Base-by-base conservation (phyloP, 1,140 invertebrate species). In the Steinernema feltiae region DNA sequence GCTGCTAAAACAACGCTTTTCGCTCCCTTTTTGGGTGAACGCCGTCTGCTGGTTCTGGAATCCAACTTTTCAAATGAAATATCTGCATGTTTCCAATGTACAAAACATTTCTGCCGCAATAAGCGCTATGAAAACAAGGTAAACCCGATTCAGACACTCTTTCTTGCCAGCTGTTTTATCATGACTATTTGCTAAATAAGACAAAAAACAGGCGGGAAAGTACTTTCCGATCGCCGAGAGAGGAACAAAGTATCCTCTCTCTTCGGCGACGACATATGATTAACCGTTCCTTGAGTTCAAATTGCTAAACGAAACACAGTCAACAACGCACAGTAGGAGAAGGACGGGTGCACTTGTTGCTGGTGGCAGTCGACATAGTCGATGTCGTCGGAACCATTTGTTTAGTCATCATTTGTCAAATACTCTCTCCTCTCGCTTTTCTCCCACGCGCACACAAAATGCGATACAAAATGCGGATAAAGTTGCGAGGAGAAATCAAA, bases 381-480 rank as follows among this genome's bases (percentile, higher is more conserved):
- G 53, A n/a, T 3, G 53, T 17, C 53, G 53, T 17, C 53, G 53
- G 53, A 63, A 27, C 53, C 53, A 63, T 63, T 63, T 63, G 53
- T 63, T 63, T 63, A 21, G 53, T 63, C 53, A 12, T 27, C 53
- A 63, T n/a, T 63, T 27, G 53, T 46, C 53, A 63, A 63, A 63
- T 3, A 63, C 24, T 63, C 7, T 63, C 53, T n/a, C 41, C 7
- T 7, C 41, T n/a, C 41, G 41, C 7, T 46, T n/a, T 12, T 46
- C 41, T 46, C 7, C 41, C 41, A n/a, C 7, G n/a, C 41, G n/a
- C 41, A 46, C 7, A 7, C n/a, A 12, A 7, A n/a, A n/a, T 46
- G 41, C 41, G 41, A 46, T 46, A n/a, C n/a, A 46, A 46, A 46
- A 12, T 46, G 41, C 7, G 7, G n/a, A n/a, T n/a, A n/a, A 46